Evolutionary conservation across 1,140 invertebrate species (phyloP), one percentile per base, ranked within the genome.

Genomic region (Ceratosolen solmsi): DNA sequence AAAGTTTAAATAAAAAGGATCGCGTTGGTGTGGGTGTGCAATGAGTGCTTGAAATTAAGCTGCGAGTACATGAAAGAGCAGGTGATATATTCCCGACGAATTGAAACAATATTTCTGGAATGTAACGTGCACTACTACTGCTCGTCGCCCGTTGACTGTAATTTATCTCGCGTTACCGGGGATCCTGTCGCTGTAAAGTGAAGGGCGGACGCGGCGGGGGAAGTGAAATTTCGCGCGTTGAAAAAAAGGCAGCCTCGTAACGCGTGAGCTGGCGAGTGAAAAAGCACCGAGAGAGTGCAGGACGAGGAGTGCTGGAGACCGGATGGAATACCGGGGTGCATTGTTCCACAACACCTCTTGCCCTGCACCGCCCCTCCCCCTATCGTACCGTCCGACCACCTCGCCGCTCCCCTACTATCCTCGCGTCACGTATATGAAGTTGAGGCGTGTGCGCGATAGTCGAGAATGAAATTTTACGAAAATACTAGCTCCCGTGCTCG

Each of bases 101-200:
- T 81, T 81, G 79, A 81, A 81, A 81, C 79, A 81, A 81, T 81
- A 81, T 81, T 81, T 81, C 72, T 81, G 79, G 72, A 75, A 80
- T 80, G 79, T 73, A 73, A 70, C 76, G 15, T 15, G 38, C 38
- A n/a, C 25, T 30, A 25, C 9, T 13, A 36, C 41, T 13, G 33
- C 27, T 63, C 79, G 72, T 75, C 72, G 72, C 72, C n/a, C 54
- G 49, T 58, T 70, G 58, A 70, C 58, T 65, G 79, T 80, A 80
- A 80, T 80, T 80, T 80, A 75, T 81, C 79, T 75, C 79, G 49
- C 41, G 79, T 56, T 56, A 75, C 70, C 79, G 38, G n/a, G 0
- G 2, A 2, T 38, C 20, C 30, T 8, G 4, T 20, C 22, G 30
- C 27, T 15, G 5, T 11, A 7, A 38, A 11, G 20, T 36, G 60